Conservation (phyloP, 2,797 vertebrate species). For the Aldrovandia affinis region DNA sequence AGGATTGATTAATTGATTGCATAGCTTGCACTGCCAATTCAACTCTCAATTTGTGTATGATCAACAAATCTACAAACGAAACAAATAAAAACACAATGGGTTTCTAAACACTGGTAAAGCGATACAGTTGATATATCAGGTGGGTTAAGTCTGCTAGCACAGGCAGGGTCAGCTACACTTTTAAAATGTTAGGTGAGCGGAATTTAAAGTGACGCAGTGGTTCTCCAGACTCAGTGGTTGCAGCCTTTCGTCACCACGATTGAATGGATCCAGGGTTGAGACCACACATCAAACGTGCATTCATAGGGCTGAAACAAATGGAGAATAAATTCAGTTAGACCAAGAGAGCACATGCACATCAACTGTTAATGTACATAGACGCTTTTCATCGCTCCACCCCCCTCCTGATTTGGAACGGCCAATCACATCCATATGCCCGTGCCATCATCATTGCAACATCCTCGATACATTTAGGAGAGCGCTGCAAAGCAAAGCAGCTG, state of each 20-base stretch:
- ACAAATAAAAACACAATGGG: neutral
- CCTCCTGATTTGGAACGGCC: no score
- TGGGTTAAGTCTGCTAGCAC: neutral
- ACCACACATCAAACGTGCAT: constrained; percentile 67
- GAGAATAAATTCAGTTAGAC: neutral
- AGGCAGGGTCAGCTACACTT: neutral
- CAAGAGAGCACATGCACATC: neutral
- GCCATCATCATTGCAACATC: no score
- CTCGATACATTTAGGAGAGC: no score
- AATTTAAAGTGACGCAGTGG: neutral
- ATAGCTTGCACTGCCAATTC: neutral
- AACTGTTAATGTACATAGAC: no score
- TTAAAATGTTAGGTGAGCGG: neutral
- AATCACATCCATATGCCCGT: no score
- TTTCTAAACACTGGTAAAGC: neutral
- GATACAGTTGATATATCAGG: neutral
- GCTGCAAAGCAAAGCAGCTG: no score
- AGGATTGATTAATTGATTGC: neutral
- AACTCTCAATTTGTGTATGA: neutral
- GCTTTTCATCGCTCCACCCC: no score
- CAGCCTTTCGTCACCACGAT: constrained; percentile 24
- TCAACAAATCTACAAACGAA: neutral
- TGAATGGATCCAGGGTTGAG: constrained; percentile 36
- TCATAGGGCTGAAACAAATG: constrained; percentile 38
- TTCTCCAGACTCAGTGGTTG: neutral